Base-by-base conservation (phyloP, 1,140 invertebrate genomes). In the Eupristina koningsbergeri region DNA sequence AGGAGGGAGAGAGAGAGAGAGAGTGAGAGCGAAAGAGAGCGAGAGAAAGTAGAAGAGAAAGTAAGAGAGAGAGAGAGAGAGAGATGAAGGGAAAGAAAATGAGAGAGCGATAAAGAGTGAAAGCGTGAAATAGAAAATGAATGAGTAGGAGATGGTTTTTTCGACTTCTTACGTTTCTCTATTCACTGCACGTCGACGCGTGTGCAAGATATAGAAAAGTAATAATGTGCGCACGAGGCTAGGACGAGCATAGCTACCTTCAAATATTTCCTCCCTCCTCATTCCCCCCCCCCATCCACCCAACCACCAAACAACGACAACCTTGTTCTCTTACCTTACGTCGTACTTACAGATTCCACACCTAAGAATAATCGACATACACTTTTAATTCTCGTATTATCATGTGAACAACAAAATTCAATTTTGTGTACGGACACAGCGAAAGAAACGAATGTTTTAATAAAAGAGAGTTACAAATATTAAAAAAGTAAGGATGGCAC, bases 191-290 rank as follows among this genome's bases (percentile, higher is more conserved):
- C 81, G 3, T 39, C 34, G 47, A 78, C 31, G 81, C 39, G 78
- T 26, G 84, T 58, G 77, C 45, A 53, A 81, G 63, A 81, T 34
- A 80, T 61, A 82, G 53, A 45, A 45, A 76, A 74, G 78, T 47
- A 76, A 85, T 64, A 53, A 83, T 86, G 85, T 89, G 91, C 90
- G 89, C 88, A 89, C 90, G 92, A 92, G 91, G 92, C 92, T 92
- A 89, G 91, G 90, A 91, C 90, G 90, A 92, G 89, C 89, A 91
- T 92, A 92, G 91, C 90, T 91, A 91, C 90, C 90, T 89, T 89
- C 81, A 85, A 90, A 91, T 85, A 86, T 50, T 83, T 45, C 84
- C 86, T 69, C 29, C 19, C 26, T 17, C 36, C 9, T 17, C 3
- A n/a, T n/a, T n/a, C n/a, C 76, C 11, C 26, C 41, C 1, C 26